Base-by-base conservation (phyloP, 2,797 vertebrate genomes). In the Gymnocypris eckloni region DNA sequence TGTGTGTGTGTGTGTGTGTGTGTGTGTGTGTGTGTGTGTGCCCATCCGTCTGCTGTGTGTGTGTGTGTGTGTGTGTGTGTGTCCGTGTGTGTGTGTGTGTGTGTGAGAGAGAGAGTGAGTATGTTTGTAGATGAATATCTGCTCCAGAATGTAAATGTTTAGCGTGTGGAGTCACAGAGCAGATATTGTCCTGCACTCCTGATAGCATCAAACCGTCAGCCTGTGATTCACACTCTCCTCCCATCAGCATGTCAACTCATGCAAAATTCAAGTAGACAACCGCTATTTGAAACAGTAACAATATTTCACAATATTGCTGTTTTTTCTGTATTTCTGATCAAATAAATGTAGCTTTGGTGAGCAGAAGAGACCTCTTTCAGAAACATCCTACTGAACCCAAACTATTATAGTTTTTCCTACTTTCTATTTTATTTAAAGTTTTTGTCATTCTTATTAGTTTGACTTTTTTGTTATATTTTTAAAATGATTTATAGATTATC, bases 71-170 rank as follows among this genome's bases (percentile, higher is more conserved):
- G 15, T 18, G 15, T 52, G 50, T 18, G 16, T 50, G 48, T 50
- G 33, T 33, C 33, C 33, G 48, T 15, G 13, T 5, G 1, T 50
- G 48, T 50, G 13, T 15, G 4, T 50, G 11, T 48, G 11, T 48
- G 11, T 13, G 45, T 33, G 28, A 33, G 28, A 33, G 2, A 33
- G 28, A 33, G 28, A 33, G 45, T 3, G 45, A 6, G 45, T 48
- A 11, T 48, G 45, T 12, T 12, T 50, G 50, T 16, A 48, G 39
- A 66, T 79, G 39, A 18, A 22, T 10, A 43, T 50, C n/a, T 22
- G 41, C 50, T 28, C 39, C 56, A 13, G 22, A 20, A 56, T 82
- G 39, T 75, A 61, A 64, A 83, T 83, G 56, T 64, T n/a, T 39
- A 75, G 9, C 56, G 0, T 73, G 81, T 83, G 16, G 54, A 64